Conservation (phyloP, 2,888 invertebrate species). For the Globia sparganii region DNA sequence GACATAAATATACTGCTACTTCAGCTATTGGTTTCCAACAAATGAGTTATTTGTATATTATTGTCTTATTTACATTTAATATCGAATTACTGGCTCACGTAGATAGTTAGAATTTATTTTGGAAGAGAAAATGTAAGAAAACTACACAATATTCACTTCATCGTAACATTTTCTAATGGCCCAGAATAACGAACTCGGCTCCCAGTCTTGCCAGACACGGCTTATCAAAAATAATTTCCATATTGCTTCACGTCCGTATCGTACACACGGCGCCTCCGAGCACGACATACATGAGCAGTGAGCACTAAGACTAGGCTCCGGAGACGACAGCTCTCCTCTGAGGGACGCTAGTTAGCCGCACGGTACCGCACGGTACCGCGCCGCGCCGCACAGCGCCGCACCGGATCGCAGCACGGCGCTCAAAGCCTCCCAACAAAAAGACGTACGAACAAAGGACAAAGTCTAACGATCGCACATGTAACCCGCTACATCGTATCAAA, state of each 20-base stretch:
- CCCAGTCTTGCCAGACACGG: neutral
- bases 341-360: conserved; percentile 15
- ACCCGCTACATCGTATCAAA: conserved; percentile 24
- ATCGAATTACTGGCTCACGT: neutral
- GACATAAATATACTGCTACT: neutral
- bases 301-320: neutral
- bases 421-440: conserved; percentile 44
- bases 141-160: neutral
- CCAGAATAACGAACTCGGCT: neutral
- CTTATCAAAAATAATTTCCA: conserved; percentile 5
- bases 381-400: neutral
- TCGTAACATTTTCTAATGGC: neutral
- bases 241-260: conserved; percentile 6
- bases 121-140: neutral
- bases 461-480: conserved; percentile 47
- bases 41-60: neutral
- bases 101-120: neutral
- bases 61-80: neutral
- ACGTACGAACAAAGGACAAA: conserved; percentile 51
- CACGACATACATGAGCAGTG: no score
- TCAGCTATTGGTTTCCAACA: neutral
- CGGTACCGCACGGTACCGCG: neutral
- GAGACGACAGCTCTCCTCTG: neutral
- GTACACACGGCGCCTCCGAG: neutral
- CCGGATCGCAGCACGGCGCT: conserved; percentile 16